phyloP scores from a whole-genome alignment of 2,888 invertebrate species.

The Leucania comma region DNA sequence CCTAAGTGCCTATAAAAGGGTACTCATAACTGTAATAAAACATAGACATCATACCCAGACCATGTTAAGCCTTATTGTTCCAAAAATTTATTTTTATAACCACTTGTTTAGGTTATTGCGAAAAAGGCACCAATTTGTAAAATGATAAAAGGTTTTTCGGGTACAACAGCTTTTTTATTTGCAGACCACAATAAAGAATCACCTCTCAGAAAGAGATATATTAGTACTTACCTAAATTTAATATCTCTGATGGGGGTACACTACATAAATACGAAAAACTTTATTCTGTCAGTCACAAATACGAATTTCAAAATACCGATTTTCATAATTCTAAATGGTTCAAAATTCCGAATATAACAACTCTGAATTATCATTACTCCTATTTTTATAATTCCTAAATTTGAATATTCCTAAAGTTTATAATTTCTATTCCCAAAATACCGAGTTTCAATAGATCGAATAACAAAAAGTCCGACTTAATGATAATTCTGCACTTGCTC shows the following conservation, averaged over 20 bases:
- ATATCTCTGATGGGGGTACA: not conserved
- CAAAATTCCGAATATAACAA: too few relatives aligned
- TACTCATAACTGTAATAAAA: conserved; percentile 21
- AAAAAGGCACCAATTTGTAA: conserved; percentile 28
- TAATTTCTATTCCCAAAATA: too few relatives aligned
- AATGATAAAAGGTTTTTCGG: conserved; percentile 29
- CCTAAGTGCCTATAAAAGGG: conserved; percentile 4
- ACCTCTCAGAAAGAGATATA: not conserved
- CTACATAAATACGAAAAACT: too few relatives aligned
- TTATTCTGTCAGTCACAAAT: too few relatives aligned
- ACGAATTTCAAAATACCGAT: too few relatives aligned
- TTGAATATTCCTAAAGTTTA: too few relatives aligned
- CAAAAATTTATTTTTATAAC: conserved; percentile 7
- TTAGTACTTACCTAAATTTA: not conserved
- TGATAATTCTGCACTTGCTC: too few relatives aligned
- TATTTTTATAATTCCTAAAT: too few relatives aligned
- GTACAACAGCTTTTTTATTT: conserved; percentile 24
- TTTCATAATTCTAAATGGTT: too few relatives aligned
- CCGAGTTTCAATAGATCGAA: too few relatives aligned
- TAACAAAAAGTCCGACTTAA: too few relatives aligned
- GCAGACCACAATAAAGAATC: not conserved
- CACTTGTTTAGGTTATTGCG: conserved; percentile 18
- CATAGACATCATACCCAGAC: conserved; percentile 12
- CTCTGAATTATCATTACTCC: too few relatives aligned
- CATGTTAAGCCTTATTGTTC: conserved; percentile 4